Conservation (phyloP, 92 coral and sea anemone species). For the Palythoa grandiflora region DNA sequence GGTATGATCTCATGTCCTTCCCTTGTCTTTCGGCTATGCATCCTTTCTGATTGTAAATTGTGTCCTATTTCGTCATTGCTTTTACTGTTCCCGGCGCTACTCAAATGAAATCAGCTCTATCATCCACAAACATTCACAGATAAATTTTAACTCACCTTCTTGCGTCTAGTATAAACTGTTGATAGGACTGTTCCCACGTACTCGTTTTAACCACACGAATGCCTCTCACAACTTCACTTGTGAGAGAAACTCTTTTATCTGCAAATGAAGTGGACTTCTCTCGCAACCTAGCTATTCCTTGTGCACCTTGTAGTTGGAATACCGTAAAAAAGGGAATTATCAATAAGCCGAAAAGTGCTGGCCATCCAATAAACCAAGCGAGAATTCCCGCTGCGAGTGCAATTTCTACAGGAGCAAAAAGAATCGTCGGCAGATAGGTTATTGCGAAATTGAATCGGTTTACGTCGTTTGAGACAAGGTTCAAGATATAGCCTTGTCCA, state of each 20-base stretch:
- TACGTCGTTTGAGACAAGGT: not conserved
- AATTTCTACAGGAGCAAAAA: not conserved
- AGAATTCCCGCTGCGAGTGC: not conserved
- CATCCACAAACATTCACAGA: no score
- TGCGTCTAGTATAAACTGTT: not conserved
- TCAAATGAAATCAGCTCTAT: no score
- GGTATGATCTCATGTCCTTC: no score
- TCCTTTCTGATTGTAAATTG: no score
- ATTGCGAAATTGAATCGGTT: not conserved
- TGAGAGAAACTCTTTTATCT: not conserved
- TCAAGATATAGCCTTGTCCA: conserved; percentile 10
- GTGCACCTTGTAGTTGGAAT: not conserved
- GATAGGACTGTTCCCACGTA: conserved; percentile 1
- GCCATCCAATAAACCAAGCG: not conserved
- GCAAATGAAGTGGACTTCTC: no score
- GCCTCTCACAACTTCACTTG: conserved; percentile 14
- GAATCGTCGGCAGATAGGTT: conserved; percentile 10
- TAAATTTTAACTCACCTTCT: not conserved
- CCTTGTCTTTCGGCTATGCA: no score
- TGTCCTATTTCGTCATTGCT: no score
- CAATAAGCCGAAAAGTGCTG: not conserved
- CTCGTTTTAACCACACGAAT: conserved; percentile 2
- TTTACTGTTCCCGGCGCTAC: no score
- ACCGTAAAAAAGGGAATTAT: not conserved
- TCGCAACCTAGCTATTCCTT: not conserved